Conservation (phyloP, 2,888 invertebrate species). For the Drosophila tanythrix region DNA sequence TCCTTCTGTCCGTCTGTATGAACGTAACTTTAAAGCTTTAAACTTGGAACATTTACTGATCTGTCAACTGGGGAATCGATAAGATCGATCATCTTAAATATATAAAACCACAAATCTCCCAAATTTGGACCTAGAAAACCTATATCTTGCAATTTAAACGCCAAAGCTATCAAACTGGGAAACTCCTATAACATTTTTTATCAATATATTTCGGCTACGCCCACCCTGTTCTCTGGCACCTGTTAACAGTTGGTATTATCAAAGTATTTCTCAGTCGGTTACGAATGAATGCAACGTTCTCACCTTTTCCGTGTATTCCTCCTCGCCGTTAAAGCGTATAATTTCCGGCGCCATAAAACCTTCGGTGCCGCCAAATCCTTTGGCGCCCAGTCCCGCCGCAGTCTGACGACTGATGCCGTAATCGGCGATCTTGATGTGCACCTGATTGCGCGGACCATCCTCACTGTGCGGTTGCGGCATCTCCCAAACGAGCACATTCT, state of each 20-base stretch:
- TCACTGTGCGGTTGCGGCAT: constrained; percentile 91
- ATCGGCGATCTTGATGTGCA: constrained; percentile 97
- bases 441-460: constrained; percentile 88
- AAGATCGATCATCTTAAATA: too few species aligned
- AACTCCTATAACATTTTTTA: too few species aligned
- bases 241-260: background rate
- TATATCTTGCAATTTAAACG: too few species aligned
- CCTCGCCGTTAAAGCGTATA: constrained; percentile 98
- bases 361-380: constrained; percentile 99
- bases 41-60: background rate
- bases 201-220: too few species aligned
- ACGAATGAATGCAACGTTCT: background rate
- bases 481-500: constrained; percentile 99
- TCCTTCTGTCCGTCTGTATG: background rate
- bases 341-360: constrained; percentile 99
- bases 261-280: background rate
- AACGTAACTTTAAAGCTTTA: too few species aligned
- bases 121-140: too few species aligned
- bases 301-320: constrained; percentile 98
- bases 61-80: background rate
- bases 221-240: background rate
- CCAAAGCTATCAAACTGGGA: too few species aligned
- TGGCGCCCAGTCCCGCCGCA: constrained; percentile 91
- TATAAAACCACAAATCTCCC: too few species aligned
- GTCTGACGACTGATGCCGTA: constrained; percentile 97